A percentile compares a stretch with the other conserved stretches of the same genome.
These are phyloP conservation scores for Cinclus cinclus DNA, from an alignment of 2,113 vertebrate species.

Conservation along the genomic window DNA sequence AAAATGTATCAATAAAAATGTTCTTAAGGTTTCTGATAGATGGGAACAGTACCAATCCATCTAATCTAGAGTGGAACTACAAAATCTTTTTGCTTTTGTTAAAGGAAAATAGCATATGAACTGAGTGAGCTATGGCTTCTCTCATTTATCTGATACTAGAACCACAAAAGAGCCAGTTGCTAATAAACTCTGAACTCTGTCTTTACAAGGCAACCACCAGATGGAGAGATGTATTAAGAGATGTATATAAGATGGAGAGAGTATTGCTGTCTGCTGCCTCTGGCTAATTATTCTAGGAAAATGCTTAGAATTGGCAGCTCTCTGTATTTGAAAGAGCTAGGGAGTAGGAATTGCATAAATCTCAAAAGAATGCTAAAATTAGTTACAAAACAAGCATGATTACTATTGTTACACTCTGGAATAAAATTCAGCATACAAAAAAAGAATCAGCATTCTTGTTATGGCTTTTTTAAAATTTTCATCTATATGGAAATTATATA, in stretches of 20 bases:
- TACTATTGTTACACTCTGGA: not conserved
- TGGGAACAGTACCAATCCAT: not conserved
- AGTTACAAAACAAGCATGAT: constrained; percentile 16
- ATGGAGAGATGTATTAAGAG: too few species aligned
- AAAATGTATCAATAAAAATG: not conserved
- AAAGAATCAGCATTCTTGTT: constrained; percentile 21
- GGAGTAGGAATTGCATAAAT: not conserved
- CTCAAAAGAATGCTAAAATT: constrained; percentile 10
- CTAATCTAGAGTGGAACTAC: not conserved
- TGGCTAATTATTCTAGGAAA: constrained; percentile 7
- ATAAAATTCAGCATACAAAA: not conserved
- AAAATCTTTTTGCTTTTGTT: not conserved
- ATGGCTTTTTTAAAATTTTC: constrained; percentile 3
- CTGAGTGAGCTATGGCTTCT: not conserved
- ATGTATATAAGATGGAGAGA: not conserved
- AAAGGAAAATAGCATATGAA: not conserved
- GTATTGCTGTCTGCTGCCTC: not conserved
- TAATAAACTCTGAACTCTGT: not conserved
- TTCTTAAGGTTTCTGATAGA: not conserved
- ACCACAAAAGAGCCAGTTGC: not conserved
- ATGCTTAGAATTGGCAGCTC: not conserved
- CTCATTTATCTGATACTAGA: not conserved
- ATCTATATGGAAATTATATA: constrained; percentile 51
- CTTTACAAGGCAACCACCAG: not conserved
- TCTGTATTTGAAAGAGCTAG: not conserved